A percentile compares a stretch with the other conserved stretches of the same genome.
These are phyloP conservation scores for Anas platyrhynchos DNA, from an alignment of 2,113 vertebrate genomes.

Conservation along the genomic window DNA sequence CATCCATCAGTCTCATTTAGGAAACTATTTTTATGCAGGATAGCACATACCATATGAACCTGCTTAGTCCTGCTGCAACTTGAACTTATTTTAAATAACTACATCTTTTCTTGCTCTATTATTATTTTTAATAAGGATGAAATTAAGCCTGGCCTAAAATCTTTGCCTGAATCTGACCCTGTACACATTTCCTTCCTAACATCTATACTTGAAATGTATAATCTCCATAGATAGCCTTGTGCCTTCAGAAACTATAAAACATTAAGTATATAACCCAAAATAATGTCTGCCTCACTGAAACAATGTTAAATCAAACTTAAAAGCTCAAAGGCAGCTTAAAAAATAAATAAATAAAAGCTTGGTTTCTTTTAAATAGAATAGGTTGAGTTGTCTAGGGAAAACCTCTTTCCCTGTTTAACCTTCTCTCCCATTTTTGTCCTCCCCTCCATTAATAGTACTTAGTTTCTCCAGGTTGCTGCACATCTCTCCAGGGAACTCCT, in stretches of 20 bases:
- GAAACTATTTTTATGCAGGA: not conserved
- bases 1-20: not conserved
- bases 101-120: not conserved
- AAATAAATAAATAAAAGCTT: not conserved
- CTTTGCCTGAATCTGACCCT: not conserved
- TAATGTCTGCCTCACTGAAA: not conserved
- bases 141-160: not conserved
- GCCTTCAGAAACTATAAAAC: not conserved
- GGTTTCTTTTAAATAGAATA: not conserved
- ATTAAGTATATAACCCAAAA: not conserved
- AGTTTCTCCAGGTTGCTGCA: not conserved
- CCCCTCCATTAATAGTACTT: not conserved
- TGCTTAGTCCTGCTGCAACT: not conserved
- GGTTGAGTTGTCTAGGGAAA: not conserved
- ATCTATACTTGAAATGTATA: not conserved
- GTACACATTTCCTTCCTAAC: not conserved
- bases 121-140: not conserved
- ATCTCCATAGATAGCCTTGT: not conserved
- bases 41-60: not conserved
- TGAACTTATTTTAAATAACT: not conserved
- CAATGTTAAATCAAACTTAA: not conserved
- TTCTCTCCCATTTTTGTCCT: not conserved
- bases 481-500: not conserved
- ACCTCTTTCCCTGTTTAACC: not conserved
- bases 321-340: not conserved